Base-by-base conservation (phyloP, 2,797 vertebrate species). In the Morelia viridis region DNA sequence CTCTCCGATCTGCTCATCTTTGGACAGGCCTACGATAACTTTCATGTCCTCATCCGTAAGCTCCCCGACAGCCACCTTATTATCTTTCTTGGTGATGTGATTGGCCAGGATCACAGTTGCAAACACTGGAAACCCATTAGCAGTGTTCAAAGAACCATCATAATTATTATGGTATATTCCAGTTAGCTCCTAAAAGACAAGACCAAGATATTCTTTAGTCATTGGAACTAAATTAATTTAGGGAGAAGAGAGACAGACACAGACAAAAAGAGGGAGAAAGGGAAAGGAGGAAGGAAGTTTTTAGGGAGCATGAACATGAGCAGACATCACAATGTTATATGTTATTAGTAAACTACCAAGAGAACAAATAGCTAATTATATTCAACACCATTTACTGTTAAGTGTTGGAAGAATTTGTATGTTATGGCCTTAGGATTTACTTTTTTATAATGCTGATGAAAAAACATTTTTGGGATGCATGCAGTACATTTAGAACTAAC, bases 81-180 rank as follows among this genome's bases (percentile, higher is more conserved):
- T 97, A 71, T 99, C 99, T 89, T 98, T 98, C 92, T 98, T 97
- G 41, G 98, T 96, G 0, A 99, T 97, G 93, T 99, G 99, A 96
- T 99, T 99, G 97, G 99, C 99, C 94, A 99, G 96, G 95, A 99
- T 99, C 56, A 99, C 98, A 0, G 99, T 99, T 2, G 99, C 99
- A 0, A 99, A 99, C 65, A 99, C 98, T 0, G 99, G 99, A 95
- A 99, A 99, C 50, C 99, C 99, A 0, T 99, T 99, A 56, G 98
- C 97, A 68, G 98, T 99, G 97, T 99, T 99, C 62, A 99, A 98
- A 13, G 99, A 99, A 92, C 99, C 99, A 0, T 99, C 99, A 0
- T 99, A 99, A 97, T 99, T 99, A 97, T 99, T 99, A 97, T 99
- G 98, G 95, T 99, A 99, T 97, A 99, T 99, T 12, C 99, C 99